Evolutionary conservation across 2,797 vertebrate species (phyloP).

Genomic region (Paguma larvata): DNA sequence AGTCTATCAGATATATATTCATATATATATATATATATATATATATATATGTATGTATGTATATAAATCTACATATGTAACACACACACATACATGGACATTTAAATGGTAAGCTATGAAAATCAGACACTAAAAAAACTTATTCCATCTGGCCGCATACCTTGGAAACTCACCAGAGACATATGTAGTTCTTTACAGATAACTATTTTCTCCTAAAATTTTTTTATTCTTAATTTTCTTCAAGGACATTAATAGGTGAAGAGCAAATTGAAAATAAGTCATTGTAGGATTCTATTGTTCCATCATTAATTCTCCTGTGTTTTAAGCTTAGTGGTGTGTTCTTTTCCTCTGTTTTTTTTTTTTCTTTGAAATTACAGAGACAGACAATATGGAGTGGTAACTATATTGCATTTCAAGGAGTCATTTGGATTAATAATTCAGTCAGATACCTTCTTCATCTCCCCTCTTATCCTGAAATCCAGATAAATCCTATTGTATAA

Average conservation of each 20-base stretch:
- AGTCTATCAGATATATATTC: neutral
- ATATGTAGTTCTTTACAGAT: neutral
- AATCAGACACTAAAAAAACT: neutral
- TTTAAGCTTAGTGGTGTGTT: neutral
- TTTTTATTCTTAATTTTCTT: slow-evolving; percentile 48
- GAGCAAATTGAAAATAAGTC: neutral
- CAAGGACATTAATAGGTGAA: neutral
- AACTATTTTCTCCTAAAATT: slow-evolving; percentile 24
- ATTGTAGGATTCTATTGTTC: neutral
- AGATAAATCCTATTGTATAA: neutral
- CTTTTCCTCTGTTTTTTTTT: neutral
- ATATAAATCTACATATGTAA: too few species aligned
- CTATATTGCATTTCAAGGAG: slow-evolving; percentile 28
- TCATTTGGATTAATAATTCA: slow-evolving; percentile 47
- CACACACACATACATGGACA: neutral
- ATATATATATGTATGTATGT: neutral
- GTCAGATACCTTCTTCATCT: slow-evolving; percentile 20
- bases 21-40: neutral
- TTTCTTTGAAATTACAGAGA: neutral
- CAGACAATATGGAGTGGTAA: neutral
- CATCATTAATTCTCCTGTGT: neutral
- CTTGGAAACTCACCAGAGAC: slow-evolving; percentile 19
- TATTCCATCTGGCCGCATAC: neutral
- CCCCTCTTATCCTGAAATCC: neutral
- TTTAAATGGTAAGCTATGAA: neutral